A percentile compares a stretch with the other conserved stretches of the same genome.
These are phyloP conservation scores for Halichoerus grypus DNA, from an alignment of 2,113 vertebrate genomes.

Conservation along the genomic window DNA sequence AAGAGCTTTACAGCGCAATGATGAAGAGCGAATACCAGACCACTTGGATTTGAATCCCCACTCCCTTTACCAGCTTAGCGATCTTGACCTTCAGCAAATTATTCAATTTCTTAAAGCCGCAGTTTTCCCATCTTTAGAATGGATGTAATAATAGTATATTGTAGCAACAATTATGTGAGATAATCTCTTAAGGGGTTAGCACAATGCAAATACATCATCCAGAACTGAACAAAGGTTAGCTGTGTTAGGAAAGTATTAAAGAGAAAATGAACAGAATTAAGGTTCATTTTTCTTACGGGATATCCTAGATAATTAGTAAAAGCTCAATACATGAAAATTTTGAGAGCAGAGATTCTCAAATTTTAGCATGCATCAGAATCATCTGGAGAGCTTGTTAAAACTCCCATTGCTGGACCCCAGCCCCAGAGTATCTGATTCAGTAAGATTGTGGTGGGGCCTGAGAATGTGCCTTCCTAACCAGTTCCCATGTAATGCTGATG, in stretches of 20 bases:
- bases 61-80: not conserved
- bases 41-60: not conserved
- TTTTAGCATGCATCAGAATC: not conserved
- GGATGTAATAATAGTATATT: not conserved
- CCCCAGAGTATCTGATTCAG: not conserved
- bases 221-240: not conserved
- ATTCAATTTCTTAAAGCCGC: not conserved
- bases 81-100: not conserved
- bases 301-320: not conserved
- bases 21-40: not conserved
- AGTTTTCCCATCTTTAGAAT: not conserved
- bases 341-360: not conserved
- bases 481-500: not conserved
- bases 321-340: not conserved
- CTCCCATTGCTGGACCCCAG: not conserved
- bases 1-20: not conserved
- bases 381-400: not conserved
- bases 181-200: not conserved
- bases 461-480: not conserved
- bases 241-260: not conserved
- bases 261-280: not conserved
- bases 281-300: not conserved
- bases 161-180: not conserved
- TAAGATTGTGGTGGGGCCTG: accelerated
- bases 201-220: not conserved